Conservation (phyloP, 2,797 vertebrate genomes). For the Gobionotothen gibberifrons region DNA sequence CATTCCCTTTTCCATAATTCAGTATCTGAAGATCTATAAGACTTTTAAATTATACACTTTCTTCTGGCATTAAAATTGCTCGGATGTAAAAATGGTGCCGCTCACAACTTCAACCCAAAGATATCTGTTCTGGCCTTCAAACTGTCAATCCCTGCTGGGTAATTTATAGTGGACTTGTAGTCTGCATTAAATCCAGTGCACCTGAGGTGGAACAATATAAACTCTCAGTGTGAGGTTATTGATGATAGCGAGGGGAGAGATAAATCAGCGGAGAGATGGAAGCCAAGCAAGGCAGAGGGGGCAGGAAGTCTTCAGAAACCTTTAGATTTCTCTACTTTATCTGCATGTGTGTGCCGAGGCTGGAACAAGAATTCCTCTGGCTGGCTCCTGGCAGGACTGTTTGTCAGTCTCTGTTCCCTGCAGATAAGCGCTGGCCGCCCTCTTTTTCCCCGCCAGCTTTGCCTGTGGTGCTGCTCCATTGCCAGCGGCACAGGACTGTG, state of each 20-base stretch:
- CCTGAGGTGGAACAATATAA: constrained; percentile 60
- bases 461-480: constrained; percentile 41
- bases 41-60: neutral
- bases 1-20: neutral
- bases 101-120: constrained; percentile 17
- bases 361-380: constrained; percentile 50
- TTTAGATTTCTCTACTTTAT: constrained; percentile 39
- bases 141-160: constrained; percentile 41
- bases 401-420: constrained; percentile 58
- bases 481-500: constrained; percentile 33
- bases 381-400: constrained; percentile 32
- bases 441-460: constrained; percentile 45
- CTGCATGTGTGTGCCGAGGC: constrained; percentile 49
- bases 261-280: constrained; percentile 47
- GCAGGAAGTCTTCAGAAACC: constrained; percentile 43
- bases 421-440: constrained; percentile 61
- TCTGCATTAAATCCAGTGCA: constrained; percentile 60
- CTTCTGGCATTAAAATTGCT: neutral
- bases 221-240: constrained; percentile 58
- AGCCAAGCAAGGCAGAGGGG: constrained; percentile 35
- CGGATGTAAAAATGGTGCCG: neutral
- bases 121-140: constrained; percentile 38
- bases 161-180: constrained; percentile 33
- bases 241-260: constrained; percentile 53
- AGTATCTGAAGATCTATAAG: neutral